These are phyloP conservation scores for Pecten maximus DNA, from an alignment of 2,888 invertebrate species.

Conservation along the genomic window DNA sequence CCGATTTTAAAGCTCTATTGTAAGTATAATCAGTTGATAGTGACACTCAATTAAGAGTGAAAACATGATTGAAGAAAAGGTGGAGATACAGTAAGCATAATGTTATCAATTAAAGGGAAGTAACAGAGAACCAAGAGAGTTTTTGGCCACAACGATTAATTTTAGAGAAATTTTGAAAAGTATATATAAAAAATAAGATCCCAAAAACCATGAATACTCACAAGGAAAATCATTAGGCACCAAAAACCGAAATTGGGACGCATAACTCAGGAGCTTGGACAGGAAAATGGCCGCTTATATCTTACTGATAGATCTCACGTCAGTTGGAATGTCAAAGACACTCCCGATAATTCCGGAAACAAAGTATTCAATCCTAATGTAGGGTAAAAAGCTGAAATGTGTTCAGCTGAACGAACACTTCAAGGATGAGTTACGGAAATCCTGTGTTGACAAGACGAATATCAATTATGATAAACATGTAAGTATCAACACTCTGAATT, in stretches of 20 bases:
- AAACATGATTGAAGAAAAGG: too few species aligned
- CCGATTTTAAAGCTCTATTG: too few species aligned
- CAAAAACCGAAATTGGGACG: neutral
- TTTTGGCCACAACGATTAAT: neutral
- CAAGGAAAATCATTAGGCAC: constrained; percentile 25
- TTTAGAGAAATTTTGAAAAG: neutral
- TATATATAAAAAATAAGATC: neutral
- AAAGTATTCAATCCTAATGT: neutral
- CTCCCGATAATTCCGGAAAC: neutral
- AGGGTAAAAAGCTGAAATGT: too few species aligned
- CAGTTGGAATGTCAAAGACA: neutral
- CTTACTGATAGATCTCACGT: neutral
- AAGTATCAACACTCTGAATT: too few species aligned
- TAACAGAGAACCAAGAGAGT: neutral
- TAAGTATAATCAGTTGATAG: too few species aligned
- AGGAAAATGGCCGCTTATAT: constrained; percentile 6
- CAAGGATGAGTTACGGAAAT: too few species aligned
- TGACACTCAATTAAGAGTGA: too few species aligned
- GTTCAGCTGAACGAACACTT: too few species aligned
- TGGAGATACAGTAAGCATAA: neutral
- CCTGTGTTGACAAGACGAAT: too few species aligned
- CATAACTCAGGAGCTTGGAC: neutral
- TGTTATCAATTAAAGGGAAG: neutral
- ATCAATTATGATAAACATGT: too few species aligned
- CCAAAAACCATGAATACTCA: neutral